Evolutionary conservation across 2,113 vertebrate species (phyloP), one percentile per base, ranked within the genome.

Genomic region (Prunella fulvescens): DNA sequence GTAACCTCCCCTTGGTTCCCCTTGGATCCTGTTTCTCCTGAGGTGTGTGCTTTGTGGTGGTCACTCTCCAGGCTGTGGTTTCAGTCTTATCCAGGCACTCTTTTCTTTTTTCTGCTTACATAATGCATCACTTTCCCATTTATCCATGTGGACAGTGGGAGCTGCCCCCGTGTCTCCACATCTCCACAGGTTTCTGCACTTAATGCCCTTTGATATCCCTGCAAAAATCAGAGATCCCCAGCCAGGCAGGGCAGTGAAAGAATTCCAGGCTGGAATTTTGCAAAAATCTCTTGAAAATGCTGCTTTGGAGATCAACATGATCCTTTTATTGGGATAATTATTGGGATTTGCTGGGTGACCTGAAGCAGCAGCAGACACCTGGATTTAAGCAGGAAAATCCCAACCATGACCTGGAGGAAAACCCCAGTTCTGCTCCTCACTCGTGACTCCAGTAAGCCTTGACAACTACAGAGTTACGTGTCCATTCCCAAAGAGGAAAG

Each of bases 281-380:
- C 47, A 45, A n/a, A 33, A 25, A 5, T 18, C 37, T n/a, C 40
- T 50, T 50, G 20, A 10, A 91, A 82, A 47, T 0, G 0, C 19
- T 72, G 44, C 40, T 28, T 13, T 73, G 42, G 14, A 66, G 54
- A 33, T 42, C 40, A 29, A 25, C 22, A 8, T 1, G 1, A 6
- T 15, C 19, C 31, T 86, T 72, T 45, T 4, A 1, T 17, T 53
- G 50, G 60, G 35, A 22, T 57, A 47, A 37, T 53, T 5, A 8
- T 2, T 67, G 12, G 65, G 60, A 29, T 87, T 28, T 73, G 10
- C 42, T 56, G 48, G 47, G 42, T 61, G 33, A 50, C 18, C 40
- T 24, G 35, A n/a, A 77, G 35, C 45, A 39, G 31, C 35, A 14
- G 35, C 22, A 65, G 40, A 19, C 20, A 35, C 8, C 11, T 25